phyloP scores from a whole-genome alignment of 2,888 invertebrate genomes.

The Mycogona germanica region DNA sequence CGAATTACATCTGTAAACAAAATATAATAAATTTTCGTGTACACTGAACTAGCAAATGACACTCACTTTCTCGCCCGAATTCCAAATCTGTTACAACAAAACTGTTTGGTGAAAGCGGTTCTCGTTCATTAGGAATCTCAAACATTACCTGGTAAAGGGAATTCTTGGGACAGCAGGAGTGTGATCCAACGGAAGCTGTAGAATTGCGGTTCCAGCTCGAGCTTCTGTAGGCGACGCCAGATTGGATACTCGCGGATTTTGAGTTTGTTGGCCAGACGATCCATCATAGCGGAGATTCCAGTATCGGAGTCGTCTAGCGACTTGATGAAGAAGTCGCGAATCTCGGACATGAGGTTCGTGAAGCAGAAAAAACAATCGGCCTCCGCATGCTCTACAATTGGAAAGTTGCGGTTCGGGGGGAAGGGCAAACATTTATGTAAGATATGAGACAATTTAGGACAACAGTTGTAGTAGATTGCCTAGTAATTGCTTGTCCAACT shows the following conservation, averaged over 20 bases:
- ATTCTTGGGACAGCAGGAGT: constrained; percentile 89
- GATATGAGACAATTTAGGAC: no score
- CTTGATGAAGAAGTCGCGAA: constrained; percentile 93
- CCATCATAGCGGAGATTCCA: constrained; percentile 87
- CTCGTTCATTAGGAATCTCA: no score
- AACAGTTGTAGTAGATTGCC: no score
- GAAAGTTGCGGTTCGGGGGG: no score
- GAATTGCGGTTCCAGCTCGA: constrained; percentile 87
- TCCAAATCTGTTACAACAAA: background rate
- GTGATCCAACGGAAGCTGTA: constrained; percentile 98
- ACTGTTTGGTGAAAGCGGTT: no score
- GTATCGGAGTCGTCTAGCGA: constrained; percentile 84
- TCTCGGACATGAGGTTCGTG: constrained; percentile 95
- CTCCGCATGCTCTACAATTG: constrained; percentile 68
- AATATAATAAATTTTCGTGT: background rate
- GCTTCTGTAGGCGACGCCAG: constrained; percentile 59
- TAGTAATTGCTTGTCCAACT: no score
- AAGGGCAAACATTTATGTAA: no score
- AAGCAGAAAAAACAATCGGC: constrained; percentile 98
- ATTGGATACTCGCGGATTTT: constrained; percentile 62
- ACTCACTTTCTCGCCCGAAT: background rate
- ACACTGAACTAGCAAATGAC: background rate
- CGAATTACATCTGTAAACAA: constrained; percentile 63
- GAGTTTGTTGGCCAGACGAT: constrained; percentile 58
- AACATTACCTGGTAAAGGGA: constrained; percentile 69